phyloP scores from a whole-genome alignment of 2,797 vertebrate genomes.

The Takifugu ocellatus region DNA sequence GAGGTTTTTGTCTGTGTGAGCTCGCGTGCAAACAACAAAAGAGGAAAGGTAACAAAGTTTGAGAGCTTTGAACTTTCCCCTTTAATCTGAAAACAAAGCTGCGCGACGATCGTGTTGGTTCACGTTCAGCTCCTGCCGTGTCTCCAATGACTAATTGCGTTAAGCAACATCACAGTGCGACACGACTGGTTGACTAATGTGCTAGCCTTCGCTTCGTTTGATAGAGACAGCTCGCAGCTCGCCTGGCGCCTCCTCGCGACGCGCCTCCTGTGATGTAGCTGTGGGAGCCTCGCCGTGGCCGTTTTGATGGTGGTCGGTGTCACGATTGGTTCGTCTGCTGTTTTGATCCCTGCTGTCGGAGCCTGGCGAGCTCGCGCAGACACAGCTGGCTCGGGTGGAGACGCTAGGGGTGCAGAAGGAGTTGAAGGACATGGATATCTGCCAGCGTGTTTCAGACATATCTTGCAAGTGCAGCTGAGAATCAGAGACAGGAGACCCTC shows the following conservation, averaged over 20 bases:
- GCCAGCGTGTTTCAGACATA: constrained; percentile 78
- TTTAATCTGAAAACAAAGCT: constrained; percentile 63
- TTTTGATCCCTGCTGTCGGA: constrained; percentile 74
- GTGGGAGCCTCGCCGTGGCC: constrained; percentile 37
- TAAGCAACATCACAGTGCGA: constrained; percentile 55
- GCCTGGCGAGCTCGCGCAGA: constrained; percentile 65
- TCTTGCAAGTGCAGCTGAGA: constrained; percentile 69
- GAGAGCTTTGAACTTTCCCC: constrained; percentile 37
- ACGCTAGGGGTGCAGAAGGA: constrained; percentile 57
- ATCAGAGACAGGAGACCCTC: constrained; percentile 63
- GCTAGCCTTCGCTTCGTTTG: constrained; percentile 54
- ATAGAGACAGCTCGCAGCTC: constrained; percentile 23
- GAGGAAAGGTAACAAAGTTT: constrained; percentile 47
- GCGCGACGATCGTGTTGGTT: constrained; percentile 55
- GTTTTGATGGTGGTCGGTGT: constrained; percentile 59
- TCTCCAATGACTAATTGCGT: constrained; percentile 62
- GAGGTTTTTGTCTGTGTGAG: constrained; percentile 22
- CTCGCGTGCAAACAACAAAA: constrained; percentile 26
- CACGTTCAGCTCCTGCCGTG: constrained; percentile 47
- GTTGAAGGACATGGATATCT: constrained; percentile 77
- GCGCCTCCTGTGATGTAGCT: constrained; percentile 51
- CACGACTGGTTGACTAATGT: constrained; percentile 60
- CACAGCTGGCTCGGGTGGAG: constrained; percentile 72
- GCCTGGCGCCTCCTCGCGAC: constrained; percentile 18
- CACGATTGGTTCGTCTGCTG: constrained; percentile 68